Evolutionary conservation across 2,888 invertebrate genomes (phyloP).

Genomic region (Argynnis bischoffii): DNA sequence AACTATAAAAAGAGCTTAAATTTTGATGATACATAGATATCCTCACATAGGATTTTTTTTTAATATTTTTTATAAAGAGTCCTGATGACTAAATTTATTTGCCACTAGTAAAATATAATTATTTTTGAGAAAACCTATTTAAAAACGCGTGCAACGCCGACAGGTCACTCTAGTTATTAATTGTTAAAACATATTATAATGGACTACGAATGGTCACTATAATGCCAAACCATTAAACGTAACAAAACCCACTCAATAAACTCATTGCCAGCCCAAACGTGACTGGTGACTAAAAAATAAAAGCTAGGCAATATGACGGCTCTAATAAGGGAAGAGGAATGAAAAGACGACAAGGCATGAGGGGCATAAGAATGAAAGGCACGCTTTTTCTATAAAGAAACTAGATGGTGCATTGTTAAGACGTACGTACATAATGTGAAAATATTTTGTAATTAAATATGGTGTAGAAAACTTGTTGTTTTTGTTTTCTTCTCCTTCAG

Average conservation of each 20-base stretch:
- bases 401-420: constrained; percentile 6
- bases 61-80: no score
- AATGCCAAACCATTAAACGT: constrained; percentile 37
- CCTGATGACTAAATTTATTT: no score
- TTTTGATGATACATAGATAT: no score
- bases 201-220: constrained; percentile 14
- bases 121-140: no score
- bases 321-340: constrained; percentile 49
- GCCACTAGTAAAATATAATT: no score
- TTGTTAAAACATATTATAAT: background rate
- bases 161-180: no score
- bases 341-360: constrained; percentile 48
- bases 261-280: constrained; percentile 42
- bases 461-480: no score
- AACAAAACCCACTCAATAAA: constrained; percentile 40
- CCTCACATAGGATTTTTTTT: no score
- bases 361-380: constrained; percentile 50
- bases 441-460: no score
- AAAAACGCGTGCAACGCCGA: no score
- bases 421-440: background rate
- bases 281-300: constrained; percentile 44
- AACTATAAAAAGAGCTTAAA: no score
- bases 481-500: no score
- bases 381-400: constrained; percentile 8
- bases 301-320: constrained; percentile 49